A percentile compares a stretch with the other conserved stretches of the same genome.
Conservation (phyloP, 2,113 vertebrate species). For the Peucedramus taeniatus region DNA sequence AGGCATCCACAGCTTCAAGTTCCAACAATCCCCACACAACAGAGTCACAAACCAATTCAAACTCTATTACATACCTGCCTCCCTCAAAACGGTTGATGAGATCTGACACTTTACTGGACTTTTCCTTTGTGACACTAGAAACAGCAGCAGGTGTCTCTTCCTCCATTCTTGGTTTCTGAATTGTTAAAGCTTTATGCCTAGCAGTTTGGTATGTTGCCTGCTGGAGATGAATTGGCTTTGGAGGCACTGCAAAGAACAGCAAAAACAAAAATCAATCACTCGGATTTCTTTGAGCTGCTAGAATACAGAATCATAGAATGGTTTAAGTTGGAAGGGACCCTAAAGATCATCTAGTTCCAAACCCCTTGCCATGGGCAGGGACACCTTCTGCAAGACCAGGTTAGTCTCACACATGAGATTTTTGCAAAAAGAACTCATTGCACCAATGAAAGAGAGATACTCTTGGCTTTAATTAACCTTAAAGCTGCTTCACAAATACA, state of each 20-base stretch:
- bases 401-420: neutral
- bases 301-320: neutral
- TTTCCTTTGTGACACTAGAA: slow-evolving; percentile 73
- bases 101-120: slow-evolving; percentile 87
- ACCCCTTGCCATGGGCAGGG: neutral
- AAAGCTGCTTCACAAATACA: neutral
- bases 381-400: neutral
- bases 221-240: slow-evolving; percentile 89
- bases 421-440: neutral
- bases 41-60: neutral
- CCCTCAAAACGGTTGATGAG: slow-evolving; percentile 96
- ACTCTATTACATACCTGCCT: slow-evolving; percentile 79
- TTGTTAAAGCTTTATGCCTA: slow-evolving; percentile 72
- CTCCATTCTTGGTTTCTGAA: slow-evolving; percentile 80
- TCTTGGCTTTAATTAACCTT: neutral
- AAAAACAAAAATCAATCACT: neutral
- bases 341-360: neutral
- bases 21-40: neutral
- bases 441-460: neutral
- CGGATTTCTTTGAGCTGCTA: neutral
- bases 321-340: neutral
- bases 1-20: neutral
- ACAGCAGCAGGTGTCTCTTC: slow-evolving; percentile 64
- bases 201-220: slow-evolving; percentile 70
- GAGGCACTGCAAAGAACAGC: slow-evolving; percentile 82